Conservation (phyloP, 2,888 invertebrate genomes). For the Serripes groenlandicus region DNA sequence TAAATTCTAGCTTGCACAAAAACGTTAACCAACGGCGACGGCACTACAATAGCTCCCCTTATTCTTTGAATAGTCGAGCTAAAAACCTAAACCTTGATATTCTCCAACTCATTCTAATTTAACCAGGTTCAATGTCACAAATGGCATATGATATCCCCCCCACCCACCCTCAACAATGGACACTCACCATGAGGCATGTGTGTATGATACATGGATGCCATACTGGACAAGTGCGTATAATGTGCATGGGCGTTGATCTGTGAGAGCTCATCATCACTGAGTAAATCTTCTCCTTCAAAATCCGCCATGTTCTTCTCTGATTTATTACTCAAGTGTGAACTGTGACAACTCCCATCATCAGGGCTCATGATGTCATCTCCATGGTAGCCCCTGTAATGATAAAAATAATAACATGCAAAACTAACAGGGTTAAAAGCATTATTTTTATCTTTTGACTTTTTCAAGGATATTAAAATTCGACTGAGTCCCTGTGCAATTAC, state of each 20-base stretch:
- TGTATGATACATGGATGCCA: constrained; percentile 85
- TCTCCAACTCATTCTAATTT: too few relatives aligned
- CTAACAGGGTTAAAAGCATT: too few relatives aligned
- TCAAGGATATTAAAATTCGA: too few relatives aligned
- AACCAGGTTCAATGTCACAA: background rate
- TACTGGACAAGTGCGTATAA: constrained; percentile 83
- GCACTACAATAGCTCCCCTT: too few relatives aligned
- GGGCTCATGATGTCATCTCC: constrained; percentile 89
- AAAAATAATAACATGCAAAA: too few relatives aligned
- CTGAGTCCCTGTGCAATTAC: too few relatives aligned
- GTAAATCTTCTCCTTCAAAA: constrained; percentile 91
- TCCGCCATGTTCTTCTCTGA: constrained; percentile 98
- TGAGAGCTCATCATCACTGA: constrained; percentile 84
- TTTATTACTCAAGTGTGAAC: constrained; percentile 96
- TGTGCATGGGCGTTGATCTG: constrained; percentile 82
- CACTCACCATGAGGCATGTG: constrained; percentile 81
- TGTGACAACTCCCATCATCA: constrained; percentile 91
- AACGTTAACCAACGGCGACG: too few relatives aligned
- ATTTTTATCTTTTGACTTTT: too few relatives aligned
- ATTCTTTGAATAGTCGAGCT: too few relatives aligned
- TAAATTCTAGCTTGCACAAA: too few relatives aligned
- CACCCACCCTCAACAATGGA: too few relatives aligned
- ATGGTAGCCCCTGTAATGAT: constrained; percentile 88
- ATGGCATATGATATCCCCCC: background rate
- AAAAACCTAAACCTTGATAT: too few relatives aligned